These are phyloP conservation scores for Ctenomys sociabilis DNA, from an alignment of 2,113 vertebrate species.

Conservation along the genomic window DNA sequence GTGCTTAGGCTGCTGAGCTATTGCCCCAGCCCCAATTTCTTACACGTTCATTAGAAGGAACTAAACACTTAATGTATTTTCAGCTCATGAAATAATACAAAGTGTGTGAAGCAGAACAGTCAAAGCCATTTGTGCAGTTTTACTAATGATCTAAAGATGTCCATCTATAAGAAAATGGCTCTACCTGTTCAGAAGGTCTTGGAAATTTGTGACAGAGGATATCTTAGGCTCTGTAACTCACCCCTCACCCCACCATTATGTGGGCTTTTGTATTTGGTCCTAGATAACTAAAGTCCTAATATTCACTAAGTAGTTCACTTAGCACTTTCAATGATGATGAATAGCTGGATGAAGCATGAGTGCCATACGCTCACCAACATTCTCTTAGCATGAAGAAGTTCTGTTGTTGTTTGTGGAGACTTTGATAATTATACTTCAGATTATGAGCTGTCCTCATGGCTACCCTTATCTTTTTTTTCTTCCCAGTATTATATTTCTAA, in stretches of 20 bases:
- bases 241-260: neutral
- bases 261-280: slow-evolving; percentile 4
- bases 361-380: neutral
- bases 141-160: neutral
- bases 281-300: slow-evolving; percentile 24
- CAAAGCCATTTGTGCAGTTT: slow-evolving; percentile 53
- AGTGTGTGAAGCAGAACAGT: neutral
- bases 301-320: neutral
- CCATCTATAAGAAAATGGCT: slow-evolving; percentile 24
- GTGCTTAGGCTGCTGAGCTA: too few relatives aligned
- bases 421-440: slow-evolving; percentile 49
- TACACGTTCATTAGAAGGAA: slow-evolving; percentile 49
- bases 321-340: neutral
- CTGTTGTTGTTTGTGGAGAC: slow-evolving; percentile 12
- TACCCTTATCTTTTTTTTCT: neutral
- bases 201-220: slow-evolving; percentile 17
- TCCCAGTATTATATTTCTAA: slow-evolving; percentile 45
- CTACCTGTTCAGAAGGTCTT: neutral
- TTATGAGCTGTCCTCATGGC: slow-evolving; percentile 12
- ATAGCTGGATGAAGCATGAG: neutral
- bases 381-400: neutral
- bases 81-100: neutral
- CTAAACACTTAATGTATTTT: slow-evolving; percentile 8
- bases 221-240: neutral
- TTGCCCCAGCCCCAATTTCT: neutral